Base-by-base conservation (phyloP, 2,888 invertebrate species). In the Herminia tarsipennalis region DNA sequence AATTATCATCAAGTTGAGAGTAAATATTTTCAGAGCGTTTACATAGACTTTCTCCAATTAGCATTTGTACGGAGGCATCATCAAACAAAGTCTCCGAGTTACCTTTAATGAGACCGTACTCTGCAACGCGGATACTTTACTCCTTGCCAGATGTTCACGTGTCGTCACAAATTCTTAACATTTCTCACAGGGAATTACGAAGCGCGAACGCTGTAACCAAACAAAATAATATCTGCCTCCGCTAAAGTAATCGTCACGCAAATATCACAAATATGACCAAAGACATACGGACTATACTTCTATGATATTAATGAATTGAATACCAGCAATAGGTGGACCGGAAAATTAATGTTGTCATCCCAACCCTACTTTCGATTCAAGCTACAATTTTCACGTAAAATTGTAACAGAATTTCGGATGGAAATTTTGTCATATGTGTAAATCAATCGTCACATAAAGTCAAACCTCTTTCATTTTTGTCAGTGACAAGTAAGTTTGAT, bases 311-410 rank as follows among this genome's bases (percentile, higher is more conserved):
- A 5, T 25, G 27, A 34, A 35, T 29, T 4, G 10, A 27, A 34
- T 32, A 20, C 28, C 54, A 50, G 59, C 57, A 54, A 45, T 61
- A 66, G 50, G 47, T 63, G 66, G 55, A 59, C 68, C 59, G 75
- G 72, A 72, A 78, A 78, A 78, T 79, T 72, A 76, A 81, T 78
- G 71, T 68, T 77, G 76, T 76, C 74, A 71, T 59, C 56, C 47
- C 43, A 58, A 68, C 68, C 68, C 70, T 68, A 69, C 60, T 75
- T 73, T 72, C 68, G 54, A 71, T 74, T 69, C 56, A 47, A 64
- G 57, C 52, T 66, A 69, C 63, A 66, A 68, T 69, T 73, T 73
- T 69, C 59, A 58, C 54, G 59, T 63, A 40, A 51, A 64, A 65
- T 59, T 65, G 64, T 65, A 58, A 64, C 51, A 44, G 54, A 62